Evolutionary conservation across 2,113 vertebrate genomes (phyloP), one percentile per base, ranked within the genome.

Genomic region (Macroglossus sobrinus): DNA sequence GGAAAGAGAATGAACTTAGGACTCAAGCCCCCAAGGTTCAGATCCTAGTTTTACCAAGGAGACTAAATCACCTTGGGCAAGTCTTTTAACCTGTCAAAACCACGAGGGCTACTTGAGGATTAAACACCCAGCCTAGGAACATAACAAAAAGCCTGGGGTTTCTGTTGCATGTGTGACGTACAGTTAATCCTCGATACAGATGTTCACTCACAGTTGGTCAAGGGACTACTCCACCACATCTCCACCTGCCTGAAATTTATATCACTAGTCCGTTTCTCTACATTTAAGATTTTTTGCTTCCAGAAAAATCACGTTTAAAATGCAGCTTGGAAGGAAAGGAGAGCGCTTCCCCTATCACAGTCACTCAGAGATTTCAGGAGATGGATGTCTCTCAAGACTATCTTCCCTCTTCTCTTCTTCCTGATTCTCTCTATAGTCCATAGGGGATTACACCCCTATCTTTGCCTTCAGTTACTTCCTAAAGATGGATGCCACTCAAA

Each of bases 141-240:
- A 9, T 11, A 64, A 71, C 5, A 71, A 38, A 43, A 75, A 64
- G 22, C n/a, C 22, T 26, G 38, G 35, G 13, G 16, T n/a, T 8
- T 81, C 55, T 30, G 15, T 3, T 38, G 53, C 9, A 8, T 3
- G 2, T 10, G 2, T 30, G 18, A 43, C 3, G 8, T 18, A 0
- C 21, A 55, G 47, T 33, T 47, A 63, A 43, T 43, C 78, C 38
- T 18, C 59, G 61, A 76, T 55, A 61, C 7, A 61, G 22, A 8
- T 55, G 82, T 57, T 40, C 22, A 30, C 55, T 82, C 55, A 21
- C 3, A 14, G 33, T 2, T 43, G 16, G 33, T 63, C 71, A 38
- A 38, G 76, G 40, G 84, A 35, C 40, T 24, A 53, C 75, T 18
- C 72, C n/a, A 26, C 1, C 19, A 21, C 2, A 4, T 24, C 12